Conservation (phyloP, 2,113 vertebrate genomes). For the Solenodon paradoxus region DNA sequence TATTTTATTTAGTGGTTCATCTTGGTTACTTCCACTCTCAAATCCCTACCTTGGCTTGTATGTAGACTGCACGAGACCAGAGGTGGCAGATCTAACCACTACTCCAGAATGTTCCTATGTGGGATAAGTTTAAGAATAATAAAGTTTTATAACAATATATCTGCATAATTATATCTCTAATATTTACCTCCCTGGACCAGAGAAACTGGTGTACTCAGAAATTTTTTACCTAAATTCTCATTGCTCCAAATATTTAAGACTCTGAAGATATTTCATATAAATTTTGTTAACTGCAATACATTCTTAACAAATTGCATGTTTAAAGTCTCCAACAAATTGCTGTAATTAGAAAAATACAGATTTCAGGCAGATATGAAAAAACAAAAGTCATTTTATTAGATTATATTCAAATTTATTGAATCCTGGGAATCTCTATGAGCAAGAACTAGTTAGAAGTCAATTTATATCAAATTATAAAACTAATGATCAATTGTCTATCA, state of each 20-base stretch:
- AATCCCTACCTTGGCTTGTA: too few species aligned
- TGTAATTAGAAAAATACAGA: neutral
- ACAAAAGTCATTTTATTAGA: neutral
- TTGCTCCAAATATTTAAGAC: neutral
- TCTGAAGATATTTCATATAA: neutral
- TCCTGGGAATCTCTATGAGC: neutral
- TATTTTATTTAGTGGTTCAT: too few species aligned
- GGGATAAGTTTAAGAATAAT: neutral
- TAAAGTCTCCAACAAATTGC: neutral
- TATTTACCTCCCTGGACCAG: neutral
- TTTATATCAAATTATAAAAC: neutral
- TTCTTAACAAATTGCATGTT: neutral
- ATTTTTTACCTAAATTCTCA: neutral
- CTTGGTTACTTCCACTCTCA: too few species aligned
- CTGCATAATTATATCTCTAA: neutral
- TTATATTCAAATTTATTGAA: neutral
- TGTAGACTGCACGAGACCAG: too few species aligned
- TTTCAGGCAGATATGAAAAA: neutral
- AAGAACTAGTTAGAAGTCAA: neutral
- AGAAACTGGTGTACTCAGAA: neutral
- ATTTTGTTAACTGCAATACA: neutral
- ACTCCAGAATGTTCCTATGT: too few species aligned
- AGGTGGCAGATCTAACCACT: too few species aligned
- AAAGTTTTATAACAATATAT: neutral
- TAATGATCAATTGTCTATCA: neutral